Evolutionary conservation across 2,888 invertebrate species (phyloP), one percentile per base, ranked within the genome.

Genomic region (Sarcophaga caerulescens): DNA sequence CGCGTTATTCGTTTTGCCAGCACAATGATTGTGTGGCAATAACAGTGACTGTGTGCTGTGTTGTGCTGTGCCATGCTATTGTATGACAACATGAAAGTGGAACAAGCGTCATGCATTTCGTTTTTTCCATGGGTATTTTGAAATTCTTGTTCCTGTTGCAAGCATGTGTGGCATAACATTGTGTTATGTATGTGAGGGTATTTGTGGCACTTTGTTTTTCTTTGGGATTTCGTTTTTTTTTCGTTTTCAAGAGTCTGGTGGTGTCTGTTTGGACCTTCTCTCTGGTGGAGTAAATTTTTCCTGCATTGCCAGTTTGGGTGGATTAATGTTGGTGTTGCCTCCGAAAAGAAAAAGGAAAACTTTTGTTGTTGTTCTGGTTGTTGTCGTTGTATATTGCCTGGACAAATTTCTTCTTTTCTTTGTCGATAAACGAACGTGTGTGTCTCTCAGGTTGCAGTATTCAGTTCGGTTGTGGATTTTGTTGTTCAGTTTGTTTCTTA

Each of bases 71-170:
- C 17, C 52, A 35, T 35, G 35, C 10, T 35, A 35, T 35, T 35
- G 52, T 52, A 52, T 52, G 5, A 52, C 45, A 73, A 82, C 71
- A 76, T 77, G 71, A 77, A 82, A 77, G 71, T 82, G 21, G 77
- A 66, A 60, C 76, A 77, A 71, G 21, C 4, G 21, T 66, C 82
- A 47, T 77, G 65, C 76, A 23, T 68, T 62, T 52, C 35, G 4
- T 71, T 70, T 47, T 19, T 3, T 59, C 6, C 45, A n/a, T 65
- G 8, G 1, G 14, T 73, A n/a, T 68, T 74, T 65, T 23, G 21
- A 19, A 35, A 35, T 68, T 66, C 35, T 35, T 35, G 14, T 77
- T 78, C 78, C 85, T 82, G 11, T 80, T 78, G 79, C 75, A 87
- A 81, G 78, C 10, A 66, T 76, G 65, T 35, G 35, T 35, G 8